phyloP scores from a whole-genome alignment of 2,797 vertebrate genomes.

The Acanthurus lineatus region DNA sequence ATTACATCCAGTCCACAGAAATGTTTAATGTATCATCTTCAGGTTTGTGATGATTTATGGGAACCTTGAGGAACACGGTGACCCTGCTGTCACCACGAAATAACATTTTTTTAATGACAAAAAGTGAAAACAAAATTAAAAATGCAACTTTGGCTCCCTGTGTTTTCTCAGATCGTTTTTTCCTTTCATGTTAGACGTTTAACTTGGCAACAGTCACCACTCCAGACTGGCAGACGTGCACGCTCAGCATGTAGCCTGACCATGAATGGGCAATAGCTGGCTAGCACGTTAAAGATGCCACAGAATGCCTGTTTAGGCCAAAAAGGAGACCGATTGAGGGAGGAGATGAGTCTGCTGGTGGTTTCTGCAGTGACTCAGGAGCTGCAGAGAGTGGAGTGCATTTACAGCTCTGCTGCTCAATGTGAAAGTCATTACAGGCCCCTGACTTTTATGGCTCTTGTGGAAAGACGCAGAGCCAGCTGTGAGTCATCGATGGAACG shows the following conservation, averaged over 20 bases:
- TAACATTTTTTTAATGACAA: neutral
- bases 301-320: conserved; percentile 3
- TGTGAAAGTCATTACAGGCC: conserved; percentile 77
- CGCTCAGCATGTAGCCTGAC: conserved; percentile 36
- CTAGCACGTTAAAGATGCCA: conserved; percentile 19
- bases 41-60: neutral
- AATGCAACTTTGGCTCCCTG: neutral
- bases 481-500: conserved; percentile 75
- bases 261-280: conserved; percentile 31
- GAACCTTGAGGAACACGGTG: neutral
- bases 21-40: neutral
- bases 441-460: conserved; percentile 72
- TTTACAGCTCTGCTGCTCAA: conserved; percentile 67
- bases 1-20: neutral
- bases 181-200: conserved; percentile 17
- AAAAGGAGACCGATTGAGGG: conserved; percentile 18
- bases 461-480: conserved; percentile 78
- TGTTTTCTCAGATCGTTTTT: conserved; percentile 13
- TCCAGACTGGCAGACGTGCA: conserved; percentile 19
- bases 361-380: conserved; percentile 62
- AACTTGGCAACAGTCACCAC: conserved; percentile 24
- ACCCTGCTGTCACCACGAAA: neutral
- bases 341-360: conserved; percentile 35
- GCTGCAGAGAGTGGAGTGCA: conserved; percentile 44
- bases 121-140: rapidly evolving